Percentiles rank a stretch among this genome's conserved stretches.
Evolutionary conservation across 2,888 invertebrate genomes (phyloP).

Genomic region (Tetanocera ferruginea): DNA sequence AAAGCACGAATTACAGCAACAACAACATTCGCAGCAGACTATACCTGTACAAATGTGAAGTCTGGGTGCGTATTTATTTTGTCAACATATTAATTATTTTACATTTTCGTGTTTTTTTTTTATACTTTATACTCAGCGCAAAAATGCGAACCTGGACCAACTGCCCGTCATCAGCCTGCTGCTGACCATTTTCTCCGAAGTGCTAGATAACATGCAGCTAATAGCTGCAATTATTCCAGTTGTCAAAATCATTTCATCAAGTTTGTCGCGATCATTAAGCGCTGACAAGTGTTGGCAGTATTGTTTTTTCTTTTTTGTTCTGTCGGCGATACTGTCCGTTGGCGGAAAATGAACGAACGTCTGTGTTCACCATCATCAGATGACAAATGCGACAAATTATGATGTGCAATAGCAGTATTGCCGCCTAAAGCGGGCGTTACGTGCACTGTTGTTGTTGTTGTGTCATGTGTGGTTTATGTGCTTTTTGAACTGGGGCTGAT

Average conservation of each 20-base stretch:
- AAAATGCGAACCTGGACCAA: not conserved
- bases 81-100: not conserved
- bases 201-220: slow-evolving; percentile 1
- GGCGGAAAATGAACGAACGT: not conserved
- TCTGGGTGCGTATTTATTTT: not conserved
- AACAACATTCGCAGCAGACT: not conserved
- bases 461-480: slow-evolving; percentile 23
- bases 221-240: slow-evolving; percentile 25
- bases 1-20: not conserved
- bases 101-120: not conserved
- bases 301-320: no score
- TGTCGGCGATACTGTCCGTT: not conserved
- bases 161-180: not conserved
- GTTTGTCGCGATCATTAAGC: slow-evolving; percentile 21
- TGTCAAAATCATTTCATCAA: slow-evolving; percentile 34
- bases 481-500: slow-evolving; percentile 32
- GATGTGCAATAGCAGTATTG: slow-evolving; percentile 6
- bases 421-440: not conserved
- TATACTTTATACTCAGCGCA: not conserved
- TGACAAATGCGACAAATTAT: slow-evolving; percentile 35
- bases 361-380: not conserved
- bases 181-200: not conserved
- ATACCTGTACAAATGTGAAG: not conserved
- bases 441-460: not conserved
- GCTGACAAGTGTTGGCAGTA: slow-evolving; percentile 9